Conservation (phyloP, 1,140 invertebrate species). For the Anastrepha obliqua region DNA sequence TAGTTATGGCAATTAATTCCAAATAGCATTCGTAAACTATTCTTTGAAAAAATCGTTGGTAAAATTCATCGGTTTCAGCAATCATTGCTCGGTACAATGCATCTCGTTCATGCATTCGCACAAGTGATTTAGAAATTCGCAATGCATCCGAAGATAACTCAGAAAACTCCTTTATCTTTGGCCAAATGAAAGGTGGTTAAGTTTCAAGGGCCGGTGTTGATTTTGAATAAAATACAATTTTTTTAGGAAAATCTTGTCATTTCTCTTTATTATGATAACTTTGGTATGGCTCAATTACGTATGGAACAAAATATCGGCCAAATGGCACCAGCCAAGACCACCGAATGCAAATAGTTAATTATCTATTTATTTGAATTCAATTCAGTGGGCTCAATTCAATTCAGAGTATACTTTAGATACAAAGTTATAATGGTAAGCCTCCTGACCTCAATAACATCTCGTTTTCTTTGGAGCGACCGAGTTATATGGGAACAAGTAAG, state of each 20-base stretch:
- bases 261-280: no score
- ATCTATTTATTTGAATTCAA: constrained; percentile 60
- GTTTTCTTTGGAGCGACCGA: constrained; percentile 85
- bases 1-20: no score
- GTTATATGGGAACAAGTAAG: constrained; percentile 86
- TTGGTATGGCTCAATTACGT: no score
- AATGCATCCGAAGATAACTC: constrained; percentile 63
- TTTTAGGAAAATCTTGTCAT: no score
- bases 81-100: constrained; percentile 60
- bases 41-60: constrained; percentile 58
- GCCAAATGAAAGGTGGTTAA: no score
- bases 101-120: constrained; percentile 59
- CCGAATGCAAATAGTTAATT: no score
- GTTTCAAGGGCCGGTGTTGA: no score
- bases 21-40: constrained; percentile 63
- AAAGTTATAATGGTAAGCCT: constrained; percentile 84
- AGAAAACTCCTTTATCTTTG: constrained; percentile 63
- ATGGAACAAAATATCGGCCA: no score
- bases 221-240: no score
- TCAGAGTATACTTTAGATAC: constrained; percentile 64
- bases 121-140: constrained; percentile 62
- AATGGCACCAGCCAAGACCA: no score
- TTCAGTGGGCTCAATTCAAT: constrained; percentile 62
- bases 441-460: constrained; percentile 89
- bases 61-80: constrained; percentile 61